phyloP scores from a whole-genome alignment of 2,888 invertebrate genomes.

The Incurvaria masculella region DNA sequence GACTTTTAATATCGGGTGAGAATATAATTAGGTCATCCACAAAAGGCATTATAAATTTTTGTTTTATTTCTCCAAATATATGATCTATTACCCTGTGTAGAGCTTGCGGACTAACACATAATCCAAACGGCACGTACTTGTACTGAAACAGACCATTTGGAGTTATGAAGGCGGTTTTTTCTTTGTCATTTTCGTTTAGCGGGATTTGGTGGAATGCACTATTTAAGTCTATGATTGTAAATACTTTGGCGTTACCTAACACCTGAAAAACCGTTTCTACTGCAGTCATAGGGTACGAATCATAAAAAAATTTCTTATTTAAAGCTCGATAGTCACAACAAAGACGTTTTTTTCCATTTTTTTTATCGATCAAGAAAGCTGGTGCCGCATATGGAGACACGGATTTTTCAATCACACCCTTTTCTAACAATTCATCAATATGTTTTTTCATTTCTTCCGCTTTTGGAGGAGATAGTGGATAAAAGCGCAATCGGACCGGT shows the following conservation, averaged over 20 bases:
- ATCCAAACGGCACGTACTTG: background rate
- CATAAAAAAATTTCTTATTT: too few species aligned
- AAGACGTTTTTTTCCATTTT: too few species aligned
- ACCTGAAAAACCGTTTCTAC: background rate
- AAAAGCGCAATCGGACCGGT: too few species aligned
- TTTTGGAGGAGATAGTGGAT: too few species aligned
- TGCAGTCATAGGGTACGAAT: background rate
- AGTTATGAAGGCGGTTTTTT: background rate
- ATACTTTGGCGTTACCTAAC: background rate
- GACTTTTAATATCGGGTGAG: background rate
- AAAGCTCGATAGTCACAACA: too few species aligned
- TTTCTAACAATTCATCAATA: too few species aligned
- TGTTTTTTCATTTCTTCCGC: too few species aligned
- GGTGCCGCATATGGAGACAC: too few species aligned
- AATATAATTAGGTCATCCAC: slow-evolving; percentile 5
- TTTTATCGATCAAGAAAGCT: too few species aligned
- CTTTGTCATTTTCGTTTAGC: background rate
- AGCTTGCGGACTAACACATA: background rate
- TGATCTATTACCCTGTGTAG: background rate
- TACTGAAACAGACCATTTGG: background rate
- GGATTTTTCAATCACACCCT: too few species aligned
- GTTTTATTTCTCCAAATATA: slow-evolving; percentile 1
- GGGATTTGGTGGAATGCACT: background rate
- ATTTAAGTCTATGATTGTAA: background rate
- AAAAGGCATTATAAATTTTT: slow-evolving; percentile 6